Evolutionary conservation across 2,888 invertebrate species (phyloP), one percentile per base, ranked within the genome.

Genomic region (Tineola bisselliella): DNA sequence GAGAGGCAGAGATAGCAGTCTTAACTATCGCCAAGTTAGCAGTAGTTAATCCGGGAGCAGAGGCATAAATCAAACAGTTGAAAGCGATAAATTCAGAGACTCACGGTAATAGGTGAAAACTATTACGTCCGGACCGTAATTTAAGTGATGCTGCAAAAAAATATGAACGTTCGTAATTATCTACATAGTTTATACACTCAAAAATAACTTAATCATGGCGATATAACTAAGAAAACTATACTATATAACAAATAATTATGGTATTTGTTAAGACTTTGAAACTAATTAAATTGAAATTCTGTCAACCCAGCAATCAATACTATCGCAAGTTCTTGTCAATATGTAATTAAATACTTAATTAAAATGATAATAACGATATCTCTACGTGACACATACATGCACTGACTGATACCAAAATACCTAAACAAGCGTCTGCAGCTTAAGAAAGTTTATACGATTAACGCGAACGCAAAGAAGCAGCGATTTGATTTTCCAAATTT

Each of bases 1-100:
- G 84, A 84, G 83, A 83, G 84, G 82, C 81, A 82, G 76, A 84
- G 86, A 86, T 84, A 84, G 82, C 76, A 79, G 82, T 82, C 86
- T 86, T 87, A 87, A 87, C 87, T 87, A 87, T 87, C 82, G 84
- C 81, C 84, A 84, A 87, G 81, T 87, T 87, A 86, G 86, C 84
- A 82, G 82, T 82, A 84, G 79, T 87, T 87, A 86, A 87, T 84
- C 84, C 84, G 77, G 75, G 75, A 72, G 78, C 74, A 74, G 74
- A 75, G 68, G 77, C 74, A 86, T 87, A 87, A 86, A 86, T 87
- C 86, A 87, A 64, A 86, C 81, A 83, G 84, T 77, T 69, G 77
- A 77, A 80, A 75, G 79, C 81, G 70, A 86, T 86, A 87, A 87
- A 87, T 86, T 81, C 73, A 68, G 75, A 68, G 72, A 75, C 75